Base-by-base conservation (phyloP, 2,888 invertebrate species). In the Agriopis leucophaearia region DNA sequence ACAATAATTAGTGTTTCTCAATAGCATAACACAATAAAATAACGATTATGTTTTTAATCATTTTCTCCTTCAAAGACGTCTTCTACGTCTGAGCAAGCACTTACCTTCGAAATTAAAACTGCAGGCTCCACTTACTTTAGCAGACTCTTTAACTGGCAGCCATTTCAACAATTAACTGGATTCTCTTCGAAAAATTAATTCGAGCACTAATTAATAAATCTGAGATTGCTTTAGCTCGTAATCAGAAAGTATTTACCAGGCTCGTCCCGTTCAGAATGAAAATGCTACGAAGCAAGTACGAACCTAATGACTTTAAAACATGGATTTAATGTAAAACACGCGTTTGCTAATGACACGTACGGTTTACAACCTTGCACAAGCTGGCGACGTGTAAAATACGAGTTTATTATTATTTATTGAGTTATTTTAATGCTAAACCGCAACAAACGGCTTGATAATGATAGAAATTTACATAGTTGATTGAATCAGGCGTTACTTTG, bases 231-330 rank as follows among this genome's bases (percentile, higher is more conserved):
- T 78, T 75, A 77, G 75, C 75, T 79, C 74, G 74, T 78, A 79
- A 83, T 81, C 76, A 79, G 73, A 80, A 79, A 76, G 70, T 77
- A 75, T 77, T 79, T 79, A 77, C 76, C 62, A 62, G 60, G 38
- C 54, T 64, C 13, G 15, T 16, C 59, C 27, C 2, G 56, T 60
- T 27, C 56, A 40, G 38, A 42, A 38, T 45, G 36, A 60, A 45
- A 51, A 27, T 16, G 42, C 47, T 54, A 16, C 16, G 54, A 54
- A 38, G 54, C 40, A 38, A 40, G 40, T 54, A 52, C 38, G 27
- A 50, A 56, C 52, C 68, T 69, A 69, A 69, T 69, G 64, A 69
- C 56, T 64, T 69, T 64, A 64, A 54, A 69, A 64, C 68, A 69
- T 47, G 61, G 56, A 55, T 72, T 69, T 70, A 70, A 72, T 71